These are phyloP conservation scores for Microtus ochrogaster DNA, from an alignment of 2,113 vertebrate species.

Conservation along the genomic window DNA sequence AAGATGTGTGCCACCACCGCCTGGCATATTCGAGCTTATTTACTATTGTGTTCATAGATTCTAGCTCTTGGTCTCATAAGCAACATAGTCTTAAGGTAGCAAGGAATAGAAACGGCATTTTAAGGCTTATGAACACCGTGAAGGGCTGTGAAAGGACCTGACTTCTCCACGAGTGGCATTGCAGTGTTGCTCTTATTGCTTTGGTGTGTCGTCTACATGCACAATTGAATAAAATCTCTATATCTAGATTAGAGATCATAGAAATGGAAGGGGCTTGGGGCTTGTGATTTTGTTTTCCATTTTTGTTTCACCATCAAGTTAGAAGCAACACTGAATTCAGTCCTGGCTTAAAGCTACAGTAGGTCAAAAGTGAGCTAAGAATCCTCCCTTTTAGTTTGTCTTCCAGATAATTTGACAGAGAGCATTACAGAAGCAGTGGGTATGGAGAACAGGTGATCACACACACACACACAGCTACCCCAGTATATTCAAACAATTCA, in stretches of 20 bases:
- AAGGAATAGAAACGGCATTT: not conserved
- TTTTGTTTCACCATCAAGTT: not conserved
- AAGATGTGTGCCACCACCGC: too few species aligned
- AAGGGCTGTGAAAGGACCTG: not conserved
- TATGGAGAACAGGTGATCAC: too few species aligned
- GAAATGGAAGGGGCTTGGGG: too few species aligned
- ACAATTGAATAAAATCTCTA: too few species aligned
- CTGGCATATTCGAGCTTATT: not conserved
- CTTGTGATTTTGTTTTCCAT: too few species aligned
- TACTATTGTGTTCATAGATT: not conserved
- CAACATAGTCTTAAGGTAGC: not conserved
- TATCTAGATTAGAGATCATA: too few species aligned
- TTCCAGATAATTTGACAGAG: not conserved
- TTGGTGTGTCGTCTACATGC: too few species aligned
- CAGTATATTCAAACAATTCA: not conserved
- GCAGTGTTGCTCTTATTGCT: too few species aligned
- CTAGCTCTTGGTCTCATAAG: not conserved
- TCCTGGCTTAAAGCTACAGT: slow-evolving; percentile 3
- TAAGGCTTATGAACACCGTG: not conserved
- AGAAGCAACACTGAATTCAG: not conserved
- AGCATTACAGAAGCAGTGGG: not conserved
- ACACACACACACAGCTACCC: not conserved
- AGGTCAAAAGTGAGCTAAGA: not conserved
- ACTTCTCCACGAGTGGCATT: not conserved
- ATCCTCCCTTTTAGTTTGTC: not conserved